phyloP scores from a whole-genome alignment of 2,888 invertebrate species.

The Orthosia gracilis region DNA sequence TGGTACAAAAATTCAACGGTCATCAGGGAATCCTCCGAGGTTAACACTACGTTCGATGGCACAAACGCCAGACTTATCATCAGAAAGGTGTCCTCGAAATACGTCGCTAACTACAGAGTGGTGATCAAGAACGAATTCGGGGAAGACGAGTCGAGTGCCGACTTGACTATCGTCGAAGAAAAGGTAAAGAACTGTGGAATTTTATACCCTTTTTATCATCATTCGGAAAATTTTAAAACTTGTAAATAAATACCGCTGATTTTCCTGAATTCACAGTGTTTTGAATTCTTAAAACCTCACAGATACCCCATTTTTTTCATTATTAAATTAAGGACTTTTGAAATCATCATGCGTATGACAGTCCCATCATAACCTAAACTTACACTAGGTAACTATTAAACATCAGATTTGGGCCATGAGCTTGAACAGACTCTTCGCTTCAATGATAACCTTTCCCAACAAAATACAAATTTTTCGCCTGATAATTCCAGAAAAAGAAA shows the following conservation, averaged over 20 bases:
- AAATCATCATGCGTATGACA: too few relatives aligned
- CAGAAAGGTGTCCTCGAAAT: constrained; percentile 94
- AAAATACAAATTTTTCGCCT: neutral
- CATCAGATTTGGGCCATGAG: too few relatives aligned
- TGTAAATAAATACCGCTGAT: neutral
- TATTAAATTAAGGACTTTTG: too few relatives aligned
- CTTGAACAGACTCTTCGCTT: too few relatives aligned
- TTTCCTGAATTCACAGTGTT: neutral
- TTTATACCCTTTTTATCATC: neutral
- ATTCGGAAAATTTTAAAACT: too few relatives aligned
- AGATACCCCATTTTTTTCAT: too few relatives aligned
- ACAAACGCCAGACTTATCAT: constrained; percentile 95
- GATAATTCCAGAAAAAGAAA: constrained; percentile 87
- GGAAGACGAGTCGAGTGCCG: constrained; percentile 96
- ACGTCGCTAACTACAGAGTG: constrained; percentile 95
- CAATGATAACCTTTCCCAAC: too few relatives aligned
- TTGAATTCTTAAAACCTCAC: neutral
- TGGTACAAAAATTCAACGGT: constrained; percentile 96
- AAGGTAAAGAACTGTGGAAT: constrained; percentile 79
- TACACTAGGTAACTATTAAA: too few relatives aligned
- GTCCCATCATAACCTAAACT: too few relatives aligned
- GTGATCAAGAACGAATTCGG: constrained; percentile 98
- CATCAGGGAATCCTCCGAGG: constrained; percentile 94
- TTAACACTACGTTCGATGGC: constrained; percentile 96
- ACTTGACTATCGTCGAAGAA: constrained; percentile 94